Evolutionary conservation across 23 tunicate species (phyloP).

Genomic region (Clavelina lepadiformis): DNA sequence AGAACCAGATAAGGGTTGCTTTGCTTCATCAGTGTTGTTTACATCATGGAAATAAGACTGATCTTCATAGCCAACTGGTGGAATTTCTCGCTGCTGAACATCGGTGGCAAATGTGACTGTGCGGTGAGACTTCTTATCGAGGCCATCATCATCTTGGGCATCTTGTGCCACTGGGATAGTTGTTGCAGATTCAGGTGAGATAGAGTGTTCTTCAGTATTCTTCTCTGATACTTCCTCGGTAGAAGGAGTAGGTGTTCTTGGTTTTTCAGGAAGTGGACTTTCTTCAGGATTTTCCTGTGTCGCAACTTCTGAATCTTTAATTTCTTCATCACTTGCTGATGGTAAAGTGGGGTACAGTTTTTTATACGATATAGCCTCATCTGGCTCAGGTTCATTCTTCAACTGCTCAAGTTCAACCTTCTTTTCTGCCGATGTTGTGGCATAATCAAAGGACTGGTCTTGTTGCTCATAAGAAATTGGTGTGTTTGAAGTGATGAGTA

Average conservation of each 20-base stretch:
- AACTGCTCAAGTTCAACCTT: background rate
- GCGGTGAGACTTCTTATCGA: constrained; percentile 18
- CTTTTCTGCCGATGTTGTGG: background rate
- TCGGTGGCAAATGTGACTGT: constrained; percentile 24
- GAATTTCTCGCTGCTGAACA: constrained; percentile 29
- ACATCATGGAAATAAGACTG: constrained; percentile 10
- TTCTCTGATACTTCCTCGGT: too few relatives aligned
- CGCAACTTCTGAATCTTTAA: too few relatives aligned
- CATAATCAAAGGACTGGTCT: background rate
- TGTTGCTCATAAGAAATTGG: constrained; percentile 3
- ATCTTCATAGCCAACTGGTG: constrained; percentile 20
- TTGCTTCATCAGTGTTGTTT: too few relatives aligned
- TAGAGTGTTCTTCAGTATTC: too few relatives aligned
- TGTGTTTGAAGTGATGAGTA: constrained; percentile 21
- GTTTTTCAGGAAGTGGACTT: too few relatives aligned
- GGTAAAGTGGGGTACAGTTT: too few relatives aligned
- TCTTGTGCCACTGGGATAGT: constrained; percentile 7
- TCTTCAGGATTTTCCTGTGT: too few relatives aligned
- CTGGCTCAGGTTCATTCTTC: background rate
- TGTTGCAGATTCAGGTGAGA: too few relatives aligned
- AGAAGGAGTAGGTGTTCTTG: too few relatives aligned
- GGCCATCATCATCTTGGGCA: constrained; percentile 11
- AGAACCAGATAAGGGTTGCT: too few relatives aligned
- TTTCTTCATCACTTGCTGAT: too few relatives aligned
- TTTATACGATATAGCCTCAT: too few relatives aligned